Base-by-base conservation (phyloP, 2,888 invertebrate species). In the Drosophila tanythrix region DNA sequence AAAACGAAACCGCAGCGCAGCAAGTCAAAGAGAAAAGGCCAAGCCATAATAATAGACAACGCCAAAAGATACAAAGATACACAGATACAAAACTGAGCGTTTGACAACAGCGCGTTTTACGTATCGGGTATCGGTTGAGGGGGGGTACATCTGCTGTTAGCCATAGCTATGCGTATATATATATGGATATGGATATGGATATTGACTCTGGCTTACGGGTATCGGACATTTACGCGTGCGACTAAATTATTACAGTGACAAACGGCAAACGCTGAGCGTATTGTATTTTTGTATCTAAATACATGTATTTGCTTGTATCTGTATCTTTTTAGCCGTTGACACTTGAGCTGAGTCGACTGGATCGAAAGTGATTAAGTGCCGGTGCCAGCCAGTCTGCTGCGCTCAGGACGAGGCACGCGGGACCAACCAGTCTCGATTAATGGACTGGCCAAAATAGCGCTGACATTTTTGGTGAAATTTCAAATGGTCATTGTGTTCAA, bases 381-480 rank as follows among this genome's bases (percentile, higher is more conserved):
- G 56, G 86, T 89, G 87, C 87, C 87, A 89, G 86, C 62, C 65
- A 68, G 87, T 87, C 87, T 87, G 89, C 72, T 67, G 50, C 2
- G 59, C n/a, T 70, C 83, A 76, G 84, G 84, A 88, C 76, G 74
- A 69, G 40, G 55, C 70, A 53, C 8, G 27, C 7, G 59, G 43
- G 58, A 56, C 61, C 76, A 68, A 69, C 74, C 69, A 69, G 60
- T 27, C 21, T 18, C 43, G 31, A 68, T 69, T 71, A 79, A 73
- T 70, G 65, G 82, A 79, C 70, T 87, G 74, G 70, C 78, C 55
- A 68, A 76, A 79, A 74, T 74, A 76, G 68, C 73, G 70, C 73
- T 74, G 65, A 70, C 62, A 68, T 43, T 55, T 46, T 35, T 64
- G 77, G 89, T 89, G 85, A 85, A 89, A 89, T 89, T 88, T 88